Evolutionary conservation across 37 sponge, comb jelly and placozoan species (phyloP).

Genomic region (Halisarca cf. caerulea): DNA sequence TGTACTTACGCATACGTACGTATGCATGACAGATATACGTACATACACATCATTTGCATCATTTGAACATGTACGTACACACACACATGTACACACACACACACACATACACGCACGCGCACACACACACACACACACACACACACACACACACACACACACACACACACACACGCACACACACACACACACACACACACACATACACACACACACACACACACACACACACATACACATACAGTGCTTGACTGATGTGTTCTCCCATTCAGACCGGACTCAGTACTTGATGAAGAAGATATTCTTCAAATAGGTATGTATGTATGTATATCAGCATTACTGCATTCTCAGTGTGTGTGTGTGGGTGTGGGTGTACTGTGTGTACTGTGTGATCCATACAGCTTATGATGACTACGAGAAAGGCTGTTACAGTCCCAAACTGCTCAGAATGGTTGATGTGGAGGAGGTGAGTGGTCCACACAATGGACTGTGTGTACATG

Average conservation of each 20-base stretch:
- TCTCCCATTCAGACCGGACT: too few relatives aligned
- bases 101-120: too few relatives aligned
- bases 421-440: constrained; percentile 80
- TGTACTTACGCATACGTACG: too few relatives aligned
- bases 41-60: too few relatives aligned
- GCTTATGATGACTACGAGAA: constrained; percentile 65
- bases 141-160: background rate
- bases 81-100: too few relatives aligned
- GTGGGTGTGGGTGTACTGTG: background rate
- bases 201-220: background rate
- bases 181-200: constrained; percentile 3
- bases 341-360: background rate
- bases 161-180: background rate
- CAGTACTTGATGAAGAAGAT: constrained; percentile 77
- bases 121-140: too few relatives aligned
- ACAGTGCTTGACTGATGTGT: too few relatives aligned
- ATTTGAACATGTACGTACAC: too few relatives aligned
- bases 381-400: background rate
- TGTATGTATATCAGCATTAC: background rate
- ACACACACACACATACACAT: too few relatives aligned
- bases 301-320: constrained; percentile 53
- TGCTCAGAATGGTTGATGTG: constrained; percentile 60
- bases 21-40: too few relatives aligned
- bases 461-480: constrained; percentile 59
- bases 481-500: too few relatives aligned